Conservation (phyloP, 2,888 invertebrate genomes). For the Fragum sueziense region DNA sequence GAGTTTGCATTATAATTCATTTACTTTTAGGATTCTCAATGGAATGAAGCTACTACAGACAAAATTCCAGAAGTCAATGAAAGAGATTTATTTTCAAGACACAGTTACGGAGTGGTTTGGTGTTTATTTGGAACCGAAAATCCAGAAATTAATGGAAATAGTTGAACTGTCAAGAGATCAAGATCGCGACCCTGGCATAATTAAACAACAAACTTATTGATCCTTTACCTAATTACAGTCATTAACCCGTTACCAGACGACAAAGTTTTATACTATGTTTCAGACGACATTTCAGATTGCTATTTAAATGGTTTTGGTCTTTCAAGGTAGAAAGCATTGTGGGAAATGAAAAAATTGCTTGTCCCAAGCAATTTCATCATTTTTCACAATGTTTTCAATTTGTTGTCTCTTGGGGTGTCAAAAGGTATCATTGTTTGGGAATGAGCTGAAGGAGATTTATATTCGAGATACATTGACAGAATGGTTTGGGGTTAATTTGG, state of each 20-base stretch:
- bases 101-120: slow-evolving; percentile 71
- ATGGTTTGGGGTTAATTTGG: slow-evolving; percentile 68
- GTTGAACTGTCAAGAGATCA: slow-evolving; percentile 62
- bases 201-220: slow-evolving; percentile 2
- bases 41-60: slow-evolving; percentile 61
- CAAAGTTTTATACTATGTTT: too few relatives aligned
- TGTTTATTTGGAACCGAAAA: slow-evolving; percentile 66
- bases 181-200: slow-evolving; percentile 22
- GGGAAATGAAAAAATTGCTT: too few relatives aligned
- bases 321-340: too few relatives aligned
- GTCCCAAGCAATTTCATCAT: too few relatives aligned
- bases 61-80: slow-evolving; percentile 61
- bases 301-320: too few relatives aligned
- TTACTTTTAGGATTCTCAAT: slow-evolving; percentile 60
- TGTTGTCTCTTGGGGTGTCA: too few relatives aligned
- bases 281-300: too few relatives aligned
- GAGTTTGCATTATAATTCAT: too few relatives aligned
- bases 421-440: too few relatives aligned
- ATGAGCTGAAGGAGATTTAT: slow-evolving; percentile 65
- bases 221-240: too few relatives aligned
- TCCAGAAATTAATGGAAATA: slow-evolving; percentile 63
- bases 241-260: too few relatives aligned
- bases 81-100: slow-evolving; percentile 62
- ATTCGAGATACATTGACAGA: slow-evolving; percentile 68
- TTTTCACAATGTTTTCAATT: too few relatives aligned